Base-by-base conservation (phyloP, 2,113 vertebrate species). In the Rhea pennata region DNA sequence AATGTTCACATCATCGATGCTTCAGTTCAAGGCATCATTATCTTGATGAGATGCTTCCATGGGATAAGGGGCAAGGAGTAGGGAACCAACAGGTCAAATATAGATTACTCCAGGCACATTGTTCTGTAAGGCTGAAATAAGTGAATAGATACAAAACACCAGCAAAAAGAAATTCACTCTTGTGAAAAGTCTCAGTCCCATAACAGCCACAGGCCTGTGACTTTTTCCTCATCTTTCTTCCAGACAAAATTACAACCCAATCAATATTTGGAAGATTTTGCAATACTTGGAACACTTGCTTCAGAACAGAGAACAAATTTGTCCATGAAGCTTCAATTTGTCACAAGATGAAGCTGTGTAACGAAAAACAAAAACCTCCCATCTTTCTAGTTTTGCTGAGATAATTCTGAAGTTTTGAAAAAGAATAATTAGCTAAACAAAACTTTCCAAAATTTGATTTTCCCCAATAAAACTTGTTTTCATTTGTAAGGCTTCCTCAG, bases 161-260 rank as follows among this genome's bases (percentile, higher is more conserved):
- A 73, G 33, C 24, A 61, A 66, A 77, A 72, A 0, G 29, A 66
- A 84, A 67, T 46, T 27, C 17, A 70, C 6, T 59, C 72, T 36
- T 66, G 24, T 33, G 54, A 79, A 93, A 86, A 50, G 54, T 83
- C 72, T 73, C 82, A 91, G 39, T 73, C 7, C 62, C 15, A 9
- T 61, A 48, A 53, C 27, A 83, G 58, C 19, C 44, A 77, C 65
- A 83, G 20, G n/a, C 16, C 36, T 36, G 36, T 13, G 22, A 62
- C 46, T 74, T 66, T 90, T 94, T 86, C 12, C 67, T 36, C 88
- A 74, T 86, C 33, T 64, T 64, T 54, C 16, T n/a, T 88, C 46
- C 72, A 86, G 72, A 90, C 2, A 31, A 58, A 84, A 73, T 90
- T 95, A 95, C 82, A 90, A 80, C 88, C 73, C 53, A 53, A 76